Base-by-base conservation (phyloP, 2,888 invertebrate genomes). In the Epinotia bilunana region DNA sequence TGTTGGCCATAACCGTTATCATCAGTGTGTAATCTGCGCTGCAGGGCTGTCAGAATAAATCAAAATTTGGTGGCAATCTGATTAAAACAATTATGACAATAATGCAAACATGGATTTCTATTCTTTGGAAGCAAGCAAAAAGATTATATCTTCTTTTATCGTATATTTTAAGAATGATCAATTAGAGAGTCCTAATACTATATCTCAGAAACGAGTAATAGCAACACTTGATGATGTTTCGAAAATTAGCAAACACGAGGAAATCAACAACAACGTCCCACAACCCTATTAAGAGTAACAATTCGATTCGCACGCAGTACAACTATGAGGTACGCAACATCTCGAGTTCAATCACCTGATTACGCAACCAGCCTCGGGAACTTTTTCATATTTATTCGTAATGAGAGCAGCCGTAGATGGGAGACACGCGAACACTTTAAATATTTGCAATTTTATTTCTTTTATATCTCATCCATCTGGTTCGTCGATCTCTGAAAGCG, bases 311-410 rank as follows among this genome's bases (percentile, higher is more conserved):
- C 88, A 87, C 88, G 88, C 86, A 75, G 75, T 71, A 74, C 63
- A 46, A 76, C 78, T 72, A 77, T 46, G 76, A 67, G 81, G 81
- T 84, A 86, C 84, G 83, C 83, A 83, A 83, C 81, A 62, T 77
- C 67, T 68, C 57, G 82, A 81, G 90, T 90, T 90, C 90, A 89
- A 83, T 83, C 82, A 88, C 88, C 89, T 82, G 85, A 83, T 90
- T 90, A 86, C 89, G 87, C 84, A 89, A 90, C 83, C 81, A 78
- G 80, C 80, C 78, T 74, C 78, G 76, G 77, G 78, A 79, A 79
- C 83, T 81, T 81, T 88, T 88, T 84, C 86, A 86, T 84, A 83
- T 84, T 74, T 72, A 72, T 78, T 74, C 75, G 77, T 79, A 83
- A 82, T 78, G 82, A 79, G 79, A 82, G 77, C 81, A 79, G 77